Percentiles rank a stretch among this genome's conserved stretches.
phyloP scores from a whole-genome alignment of 2,888 invertebrate genomes.

The Lasioglossum calceatum region DNA sequence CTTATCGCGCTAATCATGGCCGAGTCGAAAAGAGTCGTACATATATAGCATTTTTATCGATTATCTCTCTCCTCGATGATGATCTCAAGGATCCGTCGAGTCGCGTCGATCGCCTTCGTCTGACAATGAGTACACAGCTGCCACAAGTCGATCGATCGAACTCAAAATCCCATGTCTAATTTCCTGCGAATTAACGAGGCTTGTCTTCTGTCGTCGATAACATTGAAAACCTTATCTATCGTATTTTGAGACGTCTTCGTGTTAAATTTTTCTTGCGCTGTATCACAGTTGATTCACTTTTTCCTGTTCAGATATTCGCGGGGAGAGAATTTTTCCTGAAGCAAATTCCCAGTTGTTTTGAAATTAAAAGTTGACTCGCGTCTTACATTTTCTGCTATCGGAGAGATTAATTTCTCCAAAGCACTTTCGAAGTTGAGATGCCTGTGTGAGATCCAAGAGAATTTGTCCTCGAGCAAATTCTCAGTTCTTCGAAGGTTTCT shows the following conservation, averaged over 20 bases:
- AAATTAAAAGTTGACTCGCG: not conserved
- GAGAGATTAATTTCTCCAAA: not conserved
- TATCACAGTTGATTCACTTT: no score
- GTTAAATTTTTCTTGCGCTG: not conserved
- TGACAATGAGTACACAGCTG: not conserved
- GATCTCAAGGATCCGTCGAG: not conserved
- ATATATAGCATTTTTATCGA: slow-evolving; percentile 22
- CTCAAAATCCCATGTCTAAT: not conserved
- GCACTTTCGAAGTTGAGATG: not conserved
- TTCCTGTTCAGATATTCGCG: no score
- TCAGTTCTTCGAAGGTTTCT: not conserved
- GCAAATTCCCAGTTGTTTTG: not conserved
- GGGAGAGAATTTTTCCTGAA: not conserved
- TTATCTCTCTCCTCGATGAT: slow-evolving; percentile 7
- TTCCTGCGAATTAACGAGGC: not conserved
- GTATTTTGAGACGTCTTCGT: not conserved
- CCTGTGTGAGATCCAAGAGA: not conserved
- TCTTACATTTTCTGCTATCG: not conserved
- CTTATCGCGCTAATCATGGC: slow-evolving; percentile 12
- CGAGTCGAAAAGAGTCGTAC: not conserved
- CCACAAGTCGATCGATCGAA: not conserved
- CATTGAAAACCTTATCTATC: not conserved
- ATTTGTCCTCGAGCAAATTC: not conserved
- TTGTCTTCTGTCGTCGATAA: not conserved
- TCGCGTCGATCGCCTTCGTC: not conserved